Base-by-base conservation (phyloP, 2,113 vertebrate genomes). In the Sakesphorus luctuosus region DNA sequence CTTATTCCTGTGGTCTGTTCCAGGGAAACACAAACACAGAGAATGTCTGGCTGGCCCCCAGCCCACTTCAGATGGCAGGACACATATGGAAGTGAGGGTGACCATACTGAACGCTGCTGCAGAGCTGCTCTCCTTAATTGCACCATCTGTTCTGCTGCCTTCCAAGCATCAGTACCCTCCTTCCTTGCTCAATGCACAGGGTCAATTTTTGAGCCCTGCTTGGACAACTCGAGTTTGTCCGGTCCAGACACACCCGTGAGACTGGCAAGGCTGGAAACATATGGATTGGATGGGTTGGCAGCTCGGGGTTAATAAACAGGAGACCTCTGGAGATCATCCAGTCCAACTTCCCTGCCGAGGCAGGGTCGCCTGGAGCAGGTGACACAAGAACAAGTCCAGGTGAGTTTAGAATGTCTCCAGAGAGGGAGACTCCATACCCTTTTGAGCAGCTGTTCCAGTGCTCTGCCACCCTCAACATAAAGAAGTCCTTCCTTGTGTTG, bases 81-180 rank as follows among this genome's bases (percentile, higher is more conserved):
- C 46, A 44, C 95, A 86, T 76, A 92, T 69, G 90, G 74, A 91
- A 79, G 38, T 66, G 61, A 91, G 61, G 58, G 95, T 92, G 92
- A 93, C 92, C 79, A 63, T 66, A 55, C 33, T 62, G 81, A 91
- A 91, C 4, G 3, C 61, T 15, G 49, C 52, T 87, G 75, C 72
- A 35, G 66, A 93, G 61, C 68, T 33, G 33, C 61, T 90, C 46
- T 93, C 58, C 72, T 38, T 91, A 93, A 95, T 77, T 76, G 68
- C 38, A 74, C 95, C 92, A 88, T 95, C 93, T 96, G 94, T 94
- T 74, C 59, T 11, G 46, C 56, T 12, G 55, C 38, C 44, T 87
- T 68, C 55, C 61, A 56, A 82, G 80, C 68, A 69, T 44, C 29
- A 36, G 23, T 2, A 13, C 7, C 4, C 43, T 63, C 5, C 0